Conservation (phyloP, 2,113 vertebrate species). For the Potamarius usumacintae region DNA sequence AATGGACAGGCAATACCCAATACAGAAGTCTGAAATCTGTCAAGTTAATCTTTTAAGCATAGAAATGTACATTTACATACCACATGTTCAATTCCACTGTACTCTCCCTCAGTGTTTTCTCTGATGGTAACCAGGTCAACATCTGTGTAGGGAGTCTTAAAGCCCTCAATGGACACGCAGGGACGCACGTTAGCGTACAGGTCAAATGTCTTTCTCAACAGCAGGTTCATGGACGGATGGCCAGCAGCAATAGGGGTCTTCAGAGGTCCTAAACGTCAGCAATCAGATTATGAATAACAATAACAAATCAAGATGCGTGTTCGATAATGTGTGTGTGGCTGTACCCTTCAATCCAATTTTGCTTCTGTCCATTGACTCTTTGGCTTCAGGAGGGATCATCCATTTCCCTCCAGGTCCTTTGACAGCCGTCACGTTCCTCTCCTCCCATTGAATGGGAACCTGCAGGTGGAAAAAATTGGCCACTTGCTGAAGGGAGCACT, state of each 20-base stretch:
- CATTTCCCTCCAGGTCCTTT: conserved; percentile 88
- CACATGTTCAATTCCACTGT: conserved; percentile 94
- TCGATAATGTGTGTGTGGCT: background rate
- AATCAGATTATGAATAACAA: background rate
- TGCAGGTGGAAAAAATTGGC: conserved; percentile 52
- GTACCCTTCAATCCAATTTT: conserved; percentile 95
- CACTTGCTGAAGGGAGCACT: background rate
- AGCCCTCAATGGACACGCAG: conserved; percentile 93
- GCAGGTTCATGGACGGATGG: conserved; percentile 94
- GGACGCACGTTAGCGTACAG: conserved; percentile 93
- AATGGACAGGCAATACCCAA: background rate
- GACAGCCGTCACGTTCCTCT: conserved; percentile 87
- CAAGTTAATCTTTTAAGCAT: background rate
- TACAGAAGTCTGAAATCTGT: background rate
- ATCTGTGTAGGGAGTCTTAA: conserved; percentile 89
- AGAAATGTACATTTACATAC: conserved; percentile 66
- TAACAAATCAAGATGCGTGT: background rate
- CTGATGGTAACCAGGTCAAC: conserved; percentile 90
- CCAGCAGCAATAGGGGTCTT: conserved; percentile 96
- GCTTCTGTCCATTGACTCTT: conserved; percentile 95
- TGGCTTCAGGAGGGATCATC: conserved; percentile 94
- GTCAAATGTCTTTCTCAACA: conserved; percentile 93
- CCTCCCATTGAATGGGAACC: conserved; percentile 92
- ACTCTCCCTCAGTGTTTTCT: conserved; percentile 82
- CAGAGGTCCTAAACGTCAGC: conserved; percentile 78